Percentiles rank a stretch among this genome's conserved stretches.
These are phyloP conservation scores for Caenorhabditis uteleia DNA, from an alignment of 2,888 invertebrate species.

Conservation along the genomic window DNA sequence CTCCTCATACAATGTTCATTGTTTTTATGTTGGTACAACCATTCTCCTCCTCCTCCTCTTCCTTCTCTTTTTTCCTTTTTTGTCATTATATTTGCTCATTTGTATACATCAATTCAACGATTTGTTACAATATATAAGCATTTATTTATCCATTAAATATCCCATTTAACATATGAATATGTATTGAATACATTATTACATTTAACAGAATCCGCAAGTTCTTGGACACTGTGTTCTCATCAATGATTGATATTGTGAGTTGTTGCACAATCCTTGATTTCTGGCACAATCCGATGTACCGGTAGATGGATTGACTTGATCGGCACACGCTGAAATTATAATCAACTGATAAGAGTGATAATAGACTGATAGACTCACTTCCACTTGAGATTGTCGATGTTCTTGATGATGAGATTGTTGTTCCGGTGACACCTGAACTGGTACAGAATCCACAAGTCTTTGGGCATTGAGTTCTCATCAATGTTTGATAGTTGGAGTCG, in stretches of 20 bases:
- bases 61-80: not conserved
- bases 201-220: no score
- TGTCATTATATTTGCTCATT: not conserved
- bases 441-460: constrained; percentile 34
- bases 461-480: constrained; percentile 33
- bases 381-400: not conserved
- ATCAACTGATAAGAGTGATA: not conserved
- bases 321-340: not conserved
- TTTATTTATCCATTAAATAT: not conserved
- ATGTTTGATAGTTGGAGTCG: constrained; percentile 21
- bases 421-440: no score
- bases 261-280: no score
- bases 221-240: no score
- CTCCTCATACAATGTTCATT: no score
- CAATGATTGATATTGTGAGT: no score
- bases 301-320: no score
- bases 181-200: constrained; percentile 6
- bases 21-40: no score
- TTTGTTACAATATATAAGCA: not conserved
- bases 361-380: not conserved
- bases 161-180: not conserved
- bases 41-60: constrained; percentile 5
- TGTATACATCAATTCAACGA: not conserved
- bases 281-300: no score
- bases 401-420: not conserved